Evolutionary conservation across 2,888 invertebrate species (phyloP).

Genomic region (Sphinx pinastri): DNA sequence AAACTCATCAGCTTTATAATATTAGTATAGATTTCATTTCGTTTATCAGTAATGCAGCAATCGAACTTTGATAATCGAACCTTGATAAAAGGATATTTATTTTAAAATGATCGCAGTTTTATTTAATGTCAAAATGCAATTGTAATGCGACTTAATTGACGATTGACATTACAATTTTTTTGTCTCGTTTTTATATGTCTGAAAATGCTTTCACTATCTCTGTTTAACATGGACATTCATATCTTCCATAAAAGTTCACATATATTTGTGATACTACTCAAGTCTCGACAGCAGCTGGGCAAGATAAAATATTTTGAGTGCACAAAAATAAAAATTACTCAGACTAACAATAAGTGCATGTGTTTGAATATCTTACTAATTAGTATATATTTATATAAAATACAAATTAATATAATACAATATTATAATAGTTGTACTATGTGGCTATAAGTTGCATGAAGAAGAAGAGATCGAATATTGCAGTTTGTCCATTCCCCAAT

Average conservation of each 20-base stretch:
- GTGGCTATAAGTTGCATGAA: slow-evolving; percentile 9
- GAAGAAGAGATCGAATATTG: background rate
- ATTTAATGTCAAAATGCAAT: slow-evolving; percentile 1
- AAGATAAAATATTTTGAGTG: slow-evolving; percentile 4
- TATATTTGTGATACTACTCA: background rate
- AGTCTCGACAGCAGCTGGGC: slow-evolving; percentile 5
- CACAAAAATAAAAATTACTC: slow-evolving; percentile 19
- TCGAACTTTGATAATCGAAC: background rate
- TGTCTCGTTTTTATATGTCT: background rate
- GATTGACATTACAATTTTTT: background rate
- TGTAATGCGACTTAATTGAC: slow-evolving; percentile 1
- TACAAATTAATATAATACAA: background rate
- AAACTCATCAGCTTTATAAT: too few relatives aligned
- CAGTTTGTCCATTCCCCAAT: slow-evolving; percentile 55
- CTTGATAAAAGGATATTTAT: background rate
- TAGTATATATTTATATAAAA: background rate
- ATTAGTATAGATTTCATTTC: too few relatives aligned
- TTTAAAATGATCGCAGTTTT: slow-evolving; percentile 7
- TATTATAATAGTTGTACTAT: background rate
- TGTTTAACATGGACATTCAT: background rate
- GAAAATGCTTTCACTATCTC: background rate
- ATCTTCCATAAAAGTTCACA: background rate
- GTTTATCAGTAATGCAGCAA: background rate
- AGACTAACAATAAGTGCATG: slow-evolving; percentile 11
- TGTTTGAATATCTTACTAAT: too few relatives aligned